These are phyloP conservation scores for Lasioglossum villosulum DNA, from an alignment of 2,888 invertebrate species.

Conservation along the genomic window DNA sequence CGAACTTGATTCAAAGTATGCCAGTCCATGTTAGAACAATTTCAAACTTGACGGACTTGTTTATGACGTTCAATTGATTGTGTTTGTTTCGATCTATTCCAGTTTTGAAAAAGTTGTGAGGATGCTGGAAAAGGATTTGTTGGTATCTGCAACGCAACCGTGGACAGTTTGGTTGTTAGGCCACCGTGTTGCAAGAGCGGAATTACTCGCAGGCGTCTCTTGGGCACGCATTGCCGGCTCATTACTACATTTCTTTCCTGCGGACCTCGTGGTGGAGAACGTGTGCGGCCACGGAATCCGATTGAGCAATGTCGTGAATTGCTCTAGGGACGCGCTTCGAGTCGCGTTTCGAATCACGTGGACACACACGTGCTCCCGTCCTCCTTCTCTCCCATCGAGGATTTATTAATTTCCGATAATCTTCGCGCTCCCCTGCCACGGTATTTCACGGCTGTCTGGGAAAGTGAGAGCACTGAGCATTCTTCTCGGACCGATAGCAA, in stretches of 20 bases:
- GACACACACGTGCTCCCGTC: constrained; percentile 35
- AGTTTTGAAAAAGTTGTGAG: background rate
- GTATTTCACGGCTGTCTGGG: background rate
- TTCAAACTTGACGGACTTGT: no score
- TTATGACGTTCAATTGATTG: no score
- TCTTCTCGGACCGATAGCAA: background rate
- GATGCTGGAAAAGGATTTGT: background rate
- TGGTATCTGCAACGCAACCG: background rate
- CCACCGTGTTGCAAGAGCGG: background rate
- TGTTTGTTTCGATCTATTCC: no score
- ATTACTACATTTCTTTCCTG: background rate
- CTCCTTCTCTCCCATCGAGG: constrained; percentile 30
- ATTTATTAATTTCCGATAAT: constrained; percentile 39
- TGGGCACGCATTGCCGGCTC: constrained; percentile 8
- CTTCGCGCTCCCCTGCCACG: background rate
- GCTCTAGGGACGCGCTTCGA: constrained; percentile 35
- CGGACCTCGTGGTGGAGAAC: constrained; percentile 11
- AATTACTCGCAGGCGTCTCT: constrained; percentile 1
- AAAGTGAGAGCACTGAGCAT: background rate
- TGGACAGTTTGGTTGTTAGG: background rate
- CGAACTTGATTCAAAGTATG: background rate
- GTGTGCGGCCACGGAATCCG: constrained; percentile 12
- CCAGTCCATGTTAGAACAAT: no score
- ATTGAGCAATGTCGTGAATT: constrained; percentile 10
- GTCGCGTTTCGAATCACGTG: constrained; percentile 41